Base-by-base conservation (phyloP, 1,140 invertebrate species). In the Episyrphus balteatus region DNA sequence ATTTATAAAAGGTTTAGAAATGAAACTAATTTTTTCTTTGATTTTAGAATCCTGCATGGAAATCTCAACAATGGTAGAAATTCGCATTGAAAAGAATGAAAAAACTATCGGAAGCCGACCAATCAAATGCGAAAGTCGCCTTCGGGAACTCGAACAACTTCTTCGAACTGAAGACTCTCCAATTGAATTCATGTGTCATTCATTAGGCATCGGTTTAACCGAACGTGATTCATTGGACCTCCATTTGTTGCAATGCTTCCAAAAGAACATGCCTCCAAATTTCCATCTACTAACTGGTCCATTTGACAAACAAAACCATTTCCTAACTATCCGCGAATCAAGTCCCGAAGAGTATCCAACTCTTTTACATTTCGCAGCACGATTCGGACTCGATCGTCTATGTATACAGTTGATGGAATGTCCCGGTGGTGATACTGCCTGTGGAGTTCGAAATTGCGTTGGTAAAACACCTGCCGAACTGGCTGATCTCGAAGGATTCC, bases 131-230 rank as follows among this genome's bases (percentile, higher is more conserved):
- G 86, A 89, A 67, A 88, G 86, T 57, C 75, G 83, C 46, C 70
- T 90, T 19, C 71, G 85, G 21, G 87, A 90, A 65, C 68, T 91
- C 47, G 87, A 89, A 62, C 83, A 88, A 56, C 75, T 92, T 48
- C 71, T 91, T 31, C 68, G 84, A 36, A 77, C 80, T 1, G 77
- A 80, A 34, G 83, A 87, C 52, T 86, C 86, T 68, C 87, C 87
- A 0, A 68, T 90, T 31, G 82, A 88, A 59, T 89, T 89, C 58
- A 86, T 91, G 80, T 88, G 87, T 54, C 86, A 88, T 75, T 85
- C 86, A 1, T 69, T 92, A 47, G 85, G 86, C 31, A 82, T 90
- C 53, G 82, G 79, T 59, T 75, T 81, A 1, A 77, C 80, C 5
- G 83, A 86, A 52, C 76, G 78, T 17, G 84, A 88, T 50, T 81